These are phyloP conservation scores for Montifringilla adamsi DNA, from an alignment of 2,113 vertebrate species.

Conservation along the genomic window DNA sequence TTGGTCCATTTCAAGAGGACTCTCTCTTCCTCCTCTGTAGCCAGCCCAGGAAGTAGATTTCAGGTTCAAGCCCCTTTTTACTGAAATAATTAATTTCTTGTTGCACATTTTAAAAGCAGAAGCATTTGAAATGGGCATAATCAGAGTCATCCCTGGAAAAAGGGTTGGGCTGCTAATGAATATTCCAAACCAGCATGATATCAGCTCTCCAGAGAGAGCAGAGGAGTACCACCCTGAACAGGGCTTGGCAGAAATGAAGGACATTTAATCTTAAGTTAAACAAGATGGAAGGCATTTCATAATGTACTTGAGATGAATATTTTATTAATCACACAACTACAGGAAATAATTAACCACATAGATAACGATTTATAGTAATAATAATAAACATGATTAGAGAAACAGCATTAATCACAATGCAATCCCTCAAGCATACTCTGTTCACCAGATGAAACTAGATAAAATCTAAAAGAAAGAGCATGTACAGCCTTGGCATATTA, in stretches of 20 bases:
- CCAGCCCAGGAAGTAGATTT: not conserved
- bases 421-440: not conserved
- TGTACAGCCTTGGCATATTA: not conserved
- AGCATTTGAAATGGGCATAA: not conserved
- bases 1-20: not conserved
- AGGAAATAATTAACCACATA: conserved; percentile 24
- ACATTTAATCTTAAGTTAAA: conserved; percentile 7
- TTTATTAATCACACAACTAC: not conserved
- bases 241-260: not conserved
- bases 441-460: not conserved
- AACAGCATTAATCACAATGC: not conserved
- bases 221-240: not conserved
- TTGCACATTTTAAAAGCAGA: not conserved
- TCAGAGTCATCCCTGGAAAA: not conserved
- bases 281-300: not conserved
- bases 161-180: conserved; percentile 6
- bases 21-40: not conserved
- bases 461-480: not conserved
- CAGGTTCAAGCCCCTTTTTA: not conserved
- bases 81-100: not conserved
- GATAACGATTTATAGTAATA: not conserved
- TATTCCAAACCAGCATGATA: conserved; percentile 11
- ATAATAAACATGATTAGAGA: not conserved
- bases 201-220: conserved; percentile 27
- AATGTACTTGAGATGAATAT: not conserved